Conservation (phyloP, 2,888 invertebrate genomes). For the Bellardia bayeri region DNA sequence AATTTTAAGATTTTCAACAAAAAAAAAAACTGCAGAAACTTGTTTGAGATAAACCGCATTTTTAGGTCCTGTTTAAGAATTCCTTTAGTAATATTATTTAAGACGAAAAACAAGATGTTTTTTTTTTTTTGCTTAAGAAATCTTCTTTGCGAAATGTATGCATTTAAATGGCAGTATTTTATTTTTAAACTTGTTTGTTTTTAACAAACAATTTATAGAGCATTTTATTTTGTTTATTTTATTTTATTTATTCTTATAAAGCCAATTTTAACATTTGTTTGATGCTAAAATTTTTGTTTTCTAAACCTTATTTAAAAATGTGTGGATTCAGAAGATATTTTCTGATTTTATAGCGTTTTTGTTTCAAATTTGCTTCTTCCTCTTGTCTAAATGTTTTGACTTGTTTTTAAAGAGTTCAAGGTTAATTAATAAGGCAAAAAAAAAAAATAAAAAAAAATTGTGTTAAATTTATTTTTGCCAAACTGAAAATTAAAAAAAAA, state of each 20-base stretch:
- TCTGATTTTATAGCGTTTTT: neutral
- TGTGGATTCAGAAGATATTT: neutral
- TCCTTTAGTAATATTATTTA: conserved; percentile 4
- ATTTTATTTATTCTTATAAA: conserved; percentile 25
- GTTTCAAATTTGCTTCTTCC: conserved; percentile 10
- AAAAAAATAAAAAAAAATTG: neutral
- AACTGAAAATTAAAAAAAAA: neutral
- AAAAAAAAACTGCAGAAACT: neutral
- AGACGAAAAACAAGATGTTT: neutral
- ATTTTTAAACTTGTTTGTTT: conserved; percentile 12
- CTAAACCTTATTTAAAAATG: neutral
- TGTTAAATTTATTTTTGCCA: neutral
- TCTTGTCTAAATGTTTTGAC: conserved; percentile 10
- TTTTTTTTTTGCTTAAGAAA: neutral
- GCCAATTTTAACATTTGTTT: conserved; percentile 1
- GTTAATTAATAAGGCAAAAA: neutral
- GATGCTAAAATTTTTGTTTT: conserved; percentile 16
- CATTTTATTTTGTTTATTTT: conserved; percentile 27
- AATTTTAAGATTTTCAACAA: neutral
- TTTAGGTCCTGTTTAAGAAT: conserved; percentile 33
- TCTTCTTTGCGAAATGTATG: conserved; percentile 13
- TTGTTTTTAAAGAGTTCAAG: conserved; percentile 57
- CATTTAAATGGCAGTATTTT: conserved; percentile 34
- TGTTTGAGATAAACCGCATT: neutral
- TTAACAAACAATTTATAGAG: conserved; percentile 2